phyloP scores from a whole-genome alignment of 1,140 invertebrate species.

The Anagrus nilaparvatae region DNA sequence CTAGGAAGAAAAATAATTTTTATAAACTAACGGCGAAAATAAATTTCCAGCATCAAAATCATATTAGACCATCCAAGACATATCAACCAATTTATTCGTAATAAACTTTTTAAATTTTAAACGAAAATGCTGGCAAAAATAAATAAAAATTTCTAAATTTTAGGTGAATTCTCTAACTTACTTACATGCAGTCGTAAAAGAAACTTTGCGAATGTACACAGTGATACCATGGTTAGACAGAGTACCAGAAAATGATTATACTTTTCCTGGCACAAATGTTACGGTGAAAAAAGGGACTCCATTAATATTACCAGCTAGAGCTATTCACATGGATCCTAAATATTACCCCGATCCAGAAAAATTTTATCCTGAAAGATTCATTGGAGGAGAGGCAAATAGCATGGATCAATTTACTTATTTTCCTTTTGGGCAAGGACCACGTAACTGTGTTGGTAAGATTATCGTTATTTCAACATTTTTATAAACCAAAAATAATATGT shows the following conservation, averaged over 20 bases:
- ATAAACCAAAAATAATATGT: not conserved
- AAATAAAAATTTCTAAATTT: not conserved
- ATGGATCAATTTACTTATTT: constrained; percentile 36
- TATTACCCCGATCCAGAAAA: constrained; percentile 53
- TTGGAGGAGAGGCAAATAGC: constrained; percentile 33
- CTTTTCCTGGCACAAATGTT: constrained; percentile 30
- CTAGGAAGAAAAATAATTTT: no score
- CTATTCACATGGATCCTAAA: constrained; percentile 42
- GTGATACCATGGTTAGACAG: constrained; percentile 45
- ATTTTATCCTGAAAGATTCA: constrained; percentile 60
- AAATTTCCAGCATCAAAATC: no score
- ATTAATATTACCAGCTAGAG: constrained; percentile 34
- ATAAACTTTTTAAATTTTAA: no score
- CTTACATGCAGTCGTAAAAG: constrained; percentile 31
- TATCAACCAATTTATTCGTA: no score
- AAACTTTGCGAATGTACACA: constrained; percentile 51
- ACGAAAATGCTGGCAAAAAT: no score
- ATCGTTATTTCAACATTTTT: constrained; percentile 30
- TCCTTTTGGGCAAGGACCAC: constrained; percentile 48
- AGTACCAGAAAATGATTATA: constrained; percentile 33
- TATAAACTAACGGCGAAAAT: no score
- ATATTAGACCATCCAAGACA: no score
- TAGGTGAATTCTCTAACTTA: constrained; percentile 18
- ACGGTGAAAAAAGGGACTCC: constrained; percentile 38
- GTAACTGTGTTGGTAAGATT: constrained; percentile 44